Evolutionary conservation across 2,888 invertebrate genomes (phyloP).

Genomic region (Drosophila colorata): DNA sequence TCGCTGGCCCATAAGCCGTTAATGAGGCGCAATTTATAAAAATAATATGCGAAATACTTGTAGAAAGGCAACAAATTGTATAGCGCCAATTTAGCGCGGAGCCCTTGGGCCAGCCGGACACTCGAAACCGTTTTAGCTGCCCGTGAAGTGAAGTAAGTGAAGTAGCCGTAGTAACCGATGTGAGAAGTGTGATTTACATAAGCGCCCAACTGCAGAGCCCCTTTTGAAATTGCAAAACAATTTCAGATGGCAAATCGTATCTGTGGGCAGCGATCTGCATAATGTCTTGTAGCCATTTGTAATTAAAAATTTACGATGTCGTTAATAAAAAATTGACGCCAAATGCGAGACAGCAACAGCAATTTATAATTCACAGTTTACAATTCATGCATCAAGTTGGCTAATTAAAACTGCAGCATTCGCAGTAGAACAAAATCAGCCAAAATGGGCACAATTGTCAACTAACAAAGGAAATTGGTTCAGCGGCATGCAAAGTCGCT

Average conservation of each 20-base stretch:
- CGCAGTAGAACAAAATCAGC: slow-evolving; percentile 34
- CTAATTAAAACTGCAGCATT: slow-evolving; percentile 64
- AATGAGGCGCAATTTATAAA: slow-evolving; percentile 56
- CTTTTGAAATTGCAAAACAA: slow-evolving; percentile 30
- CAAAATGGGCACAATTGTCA: slow-evolving; percentile 70
- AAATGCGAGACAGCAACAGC: slow-evolving; percentile 25
- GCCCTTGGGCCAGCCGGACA: slow-evolving; percentile 40
- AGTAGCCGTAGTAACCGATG: slow-evolving; percentile 1
- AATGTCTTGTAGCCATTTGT: slow-evolving; percentile 75
- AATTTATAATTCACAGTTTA: slow-evolving; percentile 48
- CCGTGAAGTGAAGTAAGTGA: slow-evolving; percentile 1
- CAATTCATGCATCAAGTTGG: slow-evolving; percentile 56
- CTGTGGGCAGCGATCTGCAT: slow-evolving; percentile 57
- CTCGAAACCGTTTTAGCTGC: slow-evolving; percentile 17
- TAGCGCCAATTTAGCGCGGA: slow-evolving; percentile 31
- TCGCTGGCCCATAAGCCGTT: slow-evolving; percentile 31
- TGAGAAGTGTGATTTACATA: slow-evolving; percentile 45
- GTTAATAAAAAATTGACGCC: slow-evolving; percentile 54
- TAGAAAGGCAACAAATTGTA: slow-evolving; percentile 42
- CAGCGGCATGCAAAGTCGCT: slow-evolving; percentile 60
- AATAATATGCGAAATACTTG: slow-evolving; percentile 53
- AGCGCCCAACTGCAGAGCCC: slow-evolving; percentile 9
- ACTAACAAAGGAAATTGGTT: slow-evolving; percentile 68
- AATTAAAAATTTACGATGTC: slow-evolving; percentile 74
- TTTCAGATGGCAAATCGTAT: slow-evolving; percentile 29